phyloP scores from a whole-genome alignment of 2,888 invertebrate species.

The Kryphioiulus occultus region DNA sequence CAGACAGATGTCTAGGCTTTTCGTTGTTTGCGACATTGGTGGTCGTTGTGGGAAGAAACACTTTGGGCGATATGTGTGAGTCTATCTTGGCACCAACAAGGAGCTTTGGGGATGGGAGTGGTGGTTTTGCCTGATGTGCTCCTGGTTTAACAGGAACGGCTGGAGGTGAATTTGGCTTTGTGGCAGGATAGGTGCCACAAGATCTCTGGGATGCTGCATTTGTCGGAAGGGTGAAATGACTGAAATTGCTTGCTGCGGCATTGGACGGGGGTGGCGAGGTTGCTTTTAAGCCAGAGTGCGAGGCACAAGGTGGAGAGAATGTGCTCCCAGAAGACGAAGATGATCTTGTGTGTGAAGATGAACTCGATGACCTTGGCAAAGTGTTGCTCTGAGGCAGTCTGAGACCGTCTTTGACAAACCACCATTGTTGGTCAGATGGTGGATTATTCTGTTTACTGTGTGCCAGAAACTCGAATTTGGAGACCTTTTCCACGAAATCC shows the following conservation, averaged over 20 bases:
- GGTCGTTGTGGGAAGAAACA: slow-evolving; percentile 78
- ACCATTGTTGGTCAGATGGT: slow-evolving; percentile 55
- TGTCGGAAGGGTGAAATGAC: not conserved
- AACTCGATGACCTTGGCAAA: slow-evolving; percentile 35
- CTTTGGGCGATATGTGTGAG: slow-evolving; percentile 72
- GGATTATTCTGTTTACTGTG: slow-evolving; percentile 60
- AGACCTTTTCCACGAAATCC: slow-evolving; percentile 76
- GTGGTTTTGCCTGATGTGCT: slow-evolving; percentile 51
- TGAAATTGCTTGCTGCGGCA: not conserved
- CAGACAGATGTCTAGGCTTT: slow-evolving; percentile 51
- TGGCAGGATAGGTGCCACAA: not conserved
- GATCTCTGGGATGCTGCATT: not conserved
- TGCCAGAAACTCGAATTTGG: slow-evolving; percentile 80
- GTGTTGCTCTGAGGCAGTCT: slow-evolving; percentile 52
- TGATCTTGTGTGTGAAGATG: slow-evolving; percentile 42
- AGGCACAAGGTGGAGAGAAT: slow-evolving; percentile 37
- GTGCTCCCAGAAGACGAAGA: slow-evolving; percentile 14
- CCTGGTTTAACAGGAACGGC: slow-evolving; percentile 45
- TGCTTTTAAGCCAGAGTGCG: slow-evolving; percentile 39
- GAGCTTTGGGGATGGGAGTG: slow-evolving; percentile 54
- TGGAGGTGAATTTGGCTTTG: slow-evolving; percentile 27
- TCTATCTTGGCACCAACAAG: slow-evolving; percentile 49
- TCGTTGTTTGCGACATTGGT: slow-evolving; percentile 68
- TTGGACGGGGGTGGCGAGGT: slow-evolving; percentile 39
- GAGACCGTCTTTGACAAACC: slow-evolving; percentile 55